Conservation (phyloP, 2,113 vertebrate species). For the Emydura subglobosa region DNA sequence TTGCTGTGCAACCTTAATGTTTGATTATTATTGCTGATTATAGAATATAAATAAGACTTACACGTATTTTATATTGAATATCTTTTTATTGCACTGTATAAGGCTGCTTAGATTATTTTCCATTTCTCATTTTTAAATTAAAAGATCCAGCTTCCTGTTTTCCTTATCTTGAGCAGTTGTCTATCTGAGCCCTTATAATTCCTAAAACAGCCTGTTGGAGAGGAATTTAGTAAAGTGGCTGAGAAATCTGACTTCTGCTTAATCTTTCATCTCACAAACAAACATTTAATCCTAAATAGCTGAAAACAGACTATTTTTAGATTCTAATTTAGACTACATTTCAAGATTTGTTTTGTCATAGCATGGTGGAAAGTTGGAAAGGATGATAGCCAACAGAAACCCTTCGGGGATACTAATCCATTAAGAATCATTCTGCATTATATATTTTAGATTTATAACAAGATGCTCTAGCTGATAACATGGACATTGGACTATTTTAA, state of each 20-base stretch:
- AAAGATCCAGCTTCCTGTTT: slow-evolving; percentile 61
- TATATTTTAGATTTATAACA: slow-evolving; percentile 47
- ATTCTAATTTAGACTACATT: slow-evolving; percentile 59
- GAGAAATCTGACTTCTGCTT: slow-evolving; percentile 55
- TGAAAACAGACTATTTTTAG: slow-evolving; percentile 62
- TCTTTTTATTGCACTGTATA: slow-evolving; percentile 40
- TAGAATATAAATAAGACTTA: background rate
- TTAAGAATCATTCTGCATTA: slow-evolving; percentile 33
- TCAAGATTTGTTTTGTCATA: slow-evolving; percentile 60
- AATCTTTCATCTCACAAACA: slow-evolving; percentile 65
- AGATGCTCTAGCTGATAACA: slow-evolving; percentile 11
- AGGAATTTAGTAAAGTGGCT: slow-evolving; percentile 41
- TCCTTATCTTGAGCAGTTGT: slow-evolving; percentile 39
- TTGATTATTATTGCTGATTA: background rate
- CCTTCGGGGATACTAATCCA: slow-evolving; percentile 34
- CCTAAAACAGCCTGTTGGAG: slow-evolving; percentile 57
- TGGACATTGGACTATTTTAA: slow-evolving; percentile 26
- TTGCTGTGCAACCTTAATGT: background rate
- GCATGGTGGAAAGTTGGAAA: slow-evolving; percentile 24
- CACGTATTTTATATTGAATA: slow-evolving; percentile 36
- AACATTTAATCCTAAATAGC: slow-evolving; percentile 37
- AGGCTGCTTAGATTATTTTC: slow-evolving; percentile 69
- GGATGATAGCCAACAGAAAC: slow-evolving; percentile 31
- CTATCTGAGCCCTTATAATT: background rate
- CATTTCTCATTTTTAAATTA: slow-evolving; percentile 63